Evolutionary conservation across 64 coral and sea anemone species (phyloP).

Genomic region (Pocillopora damicornis): DNA sequence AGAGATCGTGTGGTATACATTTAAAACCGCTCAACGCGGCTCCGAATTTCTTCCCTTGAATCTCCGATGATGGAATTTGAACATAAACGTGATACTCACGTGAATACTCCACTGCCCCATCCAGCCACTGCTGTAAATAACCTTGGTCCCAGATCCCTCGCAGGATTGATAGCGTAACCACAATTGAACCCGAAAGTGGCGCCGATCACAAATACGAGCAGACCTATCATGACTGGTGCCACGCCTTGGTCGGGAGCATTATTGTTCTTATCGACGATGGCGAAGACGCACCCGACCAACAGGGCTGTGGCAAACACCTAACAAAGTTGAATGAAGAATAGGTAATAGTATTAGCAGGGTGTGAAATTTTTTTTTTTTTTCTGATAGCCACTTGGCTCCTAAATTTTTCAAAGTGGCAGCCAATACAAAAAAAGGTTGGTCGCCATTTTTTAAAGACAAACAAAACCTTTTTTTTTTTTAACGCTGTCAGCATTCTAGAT

Average conservation of each 20-base stretch:
- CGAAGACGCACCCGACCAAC: conserved; percentile 49
- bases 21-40: not conserved
- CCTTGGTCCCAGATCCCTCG: conserved; percentile 62
- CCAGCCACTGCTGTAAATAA: conserved; percentile 52
- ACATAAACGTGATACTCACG: conserved; percentile 33
- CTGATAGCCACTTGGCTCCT: no score
- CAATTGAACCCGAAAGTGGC: conserved; percentile 64
- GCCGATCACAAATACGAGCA: conserved; percentile 61
- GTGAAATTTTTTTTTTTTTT: no score
- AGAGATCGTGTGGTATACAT: not conserved
- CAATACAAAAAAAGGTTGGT: no score
- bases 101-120: conserved; percentile 54
- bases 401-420: no score
- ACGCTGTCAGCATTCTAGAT: no score
- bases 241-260: conserved; percentile 46
- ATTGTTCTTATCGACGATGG: conserved; percentile 63
- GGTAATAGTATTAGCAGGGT: no score
- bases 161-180: conserved; percentile 62
- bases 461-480: no score
- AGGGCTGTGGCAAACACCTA: conserved; percentile 46
- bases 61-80: no score
- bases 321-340: not conserved
- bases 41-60: not conserved
- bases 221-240: conserved; percentile 43
- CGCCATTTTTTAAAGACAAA: no score